Percentiles rank a stretch among this genome's conserved stretches.
phyloP scores from a whole-genome alignment of 92 coral and sea anemone genomes.

The Epizoanthus ramosus region DNA sequence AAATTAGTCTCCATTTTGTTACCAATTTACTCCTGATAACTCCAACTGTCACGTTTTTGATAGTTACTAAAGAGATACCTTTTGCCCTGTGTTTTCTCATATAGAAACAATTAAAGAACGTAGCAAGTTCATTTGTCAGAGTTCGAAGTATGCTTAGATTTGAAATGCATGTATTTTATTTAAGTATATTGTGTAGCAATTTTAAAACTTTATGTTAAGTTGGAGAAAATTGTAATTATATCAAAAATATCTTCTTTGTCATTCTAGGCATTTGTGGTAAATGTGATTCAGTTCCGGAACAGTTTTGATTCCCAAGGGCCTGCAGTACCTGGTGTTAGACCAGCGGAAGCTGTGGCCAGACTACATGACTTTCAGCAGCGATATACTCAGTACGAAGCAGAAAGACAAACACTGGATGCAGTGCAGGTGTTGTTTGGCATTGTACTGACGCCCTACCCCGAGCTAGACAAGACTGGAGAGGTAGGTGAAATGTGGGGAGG shows the following conservation, averaged over 20 bases:
- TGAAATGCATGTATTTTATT: too few species aligned
- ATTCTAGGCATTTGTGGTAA: slow-evolving; percentile 93
- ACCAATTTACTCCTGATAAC: too few species aligned
- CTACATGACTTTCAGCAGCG: slow-evolving; percentile 93
- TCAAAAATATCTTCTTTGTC: neutral
- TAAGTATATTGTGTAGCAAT: too few species aligned
- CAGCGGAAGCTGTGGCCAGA: slow-evolving; percentile 93
- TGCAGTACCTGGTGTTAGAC: slow-evolving; percentile 93
- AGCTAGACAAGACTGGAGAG: slow-evolving; percentile 99
- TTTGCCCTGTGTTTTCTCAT: neutral
- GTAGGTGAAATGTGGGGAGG: slow-evolving; percentile 45
- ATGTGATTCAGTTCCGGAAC: slow-evolving; percentile 98
- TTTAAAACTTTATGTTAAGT: too few species aligned
- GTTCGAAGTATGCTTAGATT: too few species aligned
- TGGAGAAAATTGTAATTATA: neutral
- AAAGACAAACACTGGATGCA: slow-evolving; percentile 89
- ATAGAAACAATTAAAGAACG: neutral
- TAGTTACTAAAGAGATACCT: neutral
- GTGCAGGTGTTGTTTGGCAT: slow-evolving; percentile 94
- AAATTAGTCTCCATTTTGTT: too few species aligned
- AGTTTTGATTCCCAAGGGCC: slow-evolving; percentile 99
- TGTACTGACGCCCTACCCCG: slow-evolving; percentile 87
- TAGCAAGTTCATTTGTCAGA: too few species aligned
- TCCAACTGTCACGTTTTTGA: too few species aligned
- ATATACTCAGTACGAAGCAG: slow-evolving; percentile 89